Evolutionary conservation across 2,113 vertebrate genomes (phyloP).

Genomic region (Campylomormyrus numenius): DNA sequence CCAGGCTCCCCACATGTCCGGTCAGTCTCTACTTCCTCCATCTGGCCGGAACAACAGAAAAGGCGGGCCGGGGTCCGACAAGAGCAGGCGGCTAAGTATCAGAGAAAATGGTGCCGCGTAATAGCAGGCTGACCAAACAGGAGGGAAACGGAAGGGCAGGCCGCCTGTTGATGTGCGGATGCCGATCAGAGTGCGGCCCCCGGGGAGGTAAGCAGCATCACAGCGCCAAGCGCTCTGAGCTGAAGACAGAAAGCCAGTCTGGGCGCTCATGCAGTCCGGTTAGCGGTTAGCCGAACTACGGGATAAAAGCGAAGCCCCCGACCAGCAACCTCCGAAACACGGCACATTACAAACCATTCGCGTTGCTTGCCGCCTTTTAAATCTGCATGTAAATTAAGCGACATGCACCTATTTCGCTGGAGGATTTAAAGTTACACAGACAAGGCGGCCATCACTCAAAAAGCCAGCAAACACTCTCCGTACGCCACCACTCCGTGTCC

Average conservation of each 20-base stretch:
- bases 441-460: background rate
- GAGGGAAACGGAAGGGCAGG: background rate
- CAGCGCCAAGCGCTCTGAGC: background rate
- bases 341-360: background rate
- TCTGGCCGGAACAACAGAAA: background rate
- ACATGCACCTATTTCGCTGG: background rate
- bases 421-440: background rate
- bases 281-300: background rate
- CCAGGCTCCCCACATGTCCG: background rate
- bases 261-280: background rate
- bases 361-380: background rate
- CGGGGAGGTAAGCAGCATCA: background rate
- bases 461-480: background rate
- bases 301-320: background rate
- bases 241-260: background rate
- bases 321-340: background rate
- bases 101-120: background rate
- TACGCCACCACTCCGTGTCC: background rate
- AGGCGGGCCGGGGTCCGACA: background rate
- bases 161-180: background rate
- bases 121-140: background rate
- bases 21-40: background rate
- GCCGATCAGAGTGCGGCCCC: background rate
- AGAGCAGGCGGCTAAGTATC: background rate
- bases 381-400: background rate